Evolutionary conservation across 2,113 vertebrate genomes (phyloP).

Genomic region (mouse (Mus musculus)): DNA sequence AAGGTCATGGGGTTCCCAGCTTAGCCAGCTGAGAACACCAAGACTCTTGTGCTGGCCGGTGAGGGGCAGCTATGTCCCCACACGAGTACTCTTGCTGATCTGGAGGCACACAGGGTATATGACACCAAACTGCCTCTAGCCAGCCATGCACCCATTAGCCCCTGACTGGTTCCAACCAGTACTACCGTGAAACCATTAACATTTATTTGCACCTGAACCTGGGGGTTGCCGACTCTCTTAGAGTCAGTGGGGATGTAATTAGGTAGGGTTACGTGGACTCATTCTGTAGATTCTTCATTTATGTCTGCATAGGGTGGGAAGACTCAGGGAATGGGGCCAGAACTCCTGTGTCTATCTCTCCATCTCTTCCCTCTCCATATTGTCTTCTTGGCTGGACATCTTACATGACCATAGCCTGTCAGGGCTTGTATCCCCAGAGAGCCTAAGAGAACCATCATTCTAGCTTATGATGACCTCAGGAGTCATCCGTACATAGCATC

Average conservation of each 20-base stretch:
- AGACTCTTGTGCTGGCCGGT: not conserved
- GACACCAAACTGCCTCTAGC: not conserved
- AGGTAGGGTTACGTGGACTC: not conserved
- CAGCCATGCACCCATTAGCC: not conserved
- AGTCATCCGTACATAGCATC: rapidly evolving
- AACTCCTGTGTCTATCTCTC: not conserved
- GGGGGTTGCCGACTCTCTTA: rapidly evolving
- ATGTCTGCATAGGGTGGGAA: not conserved
- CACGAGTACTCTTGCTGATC: rapidly evolving
- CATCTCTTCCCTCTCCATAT: rapidly evolving
- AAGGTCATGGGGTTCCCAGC: not conserved
- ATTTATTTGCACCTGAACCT: not conserved
- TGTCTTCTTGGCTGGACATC: not conserved
- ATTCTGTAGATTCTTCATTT: not conserved
- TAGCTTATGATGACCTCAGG: too few species aligned
- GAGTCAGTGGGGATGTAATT: rapidly evolving
- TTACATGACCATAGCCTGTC: not conserved
- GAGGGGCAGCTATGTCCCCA: not conserved
- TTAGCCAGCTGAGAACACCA: not conserved
- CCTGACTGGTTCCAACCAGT: rapidly evolving
- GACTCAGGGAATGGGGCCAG: not conserved
- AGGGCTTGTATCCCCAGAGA: not conserved
- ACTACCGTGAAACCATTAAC: rapidly evolving
- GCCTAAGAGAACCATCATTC: not conserved
- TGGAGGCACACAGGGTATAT: not conserved